Conservation (phyloP, 2,113 vertebrate species). For the Podilymbus podiceps region DNA sequence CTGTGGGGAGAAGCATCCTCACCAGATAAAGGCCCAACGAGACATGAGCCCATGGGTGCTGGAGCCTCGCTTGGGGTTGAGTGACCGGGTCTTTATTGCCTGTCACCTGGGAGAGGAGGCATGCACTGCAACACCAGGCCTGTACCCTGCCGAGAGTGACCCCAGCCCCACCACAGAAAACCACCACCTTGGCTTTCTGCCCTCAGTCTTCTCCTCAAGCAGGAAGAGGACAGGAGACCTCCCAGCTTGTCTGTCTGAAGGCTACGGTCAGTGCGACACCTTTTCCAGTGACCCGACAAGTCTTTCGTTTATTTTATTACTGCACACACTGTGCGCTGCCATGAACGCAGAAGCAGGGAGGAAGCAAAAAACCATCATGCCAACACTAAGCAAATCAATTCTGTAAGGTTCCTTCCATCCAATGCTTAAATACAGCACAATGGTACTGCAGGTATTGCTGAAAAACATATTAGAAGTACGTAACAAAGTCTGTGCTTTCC, state of each 20-base stretch:
- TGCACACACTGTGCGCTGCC: background rate
- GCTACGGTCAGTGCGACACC: background rate
- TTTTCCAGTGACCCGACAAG: background rate
- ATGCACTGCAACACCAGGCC: background rate
- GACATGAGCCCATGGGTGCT: background rate
- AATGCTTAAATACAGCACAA: background rate
- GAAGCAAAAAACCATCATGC: background rate
- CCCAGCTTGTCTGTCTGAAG: background rate
- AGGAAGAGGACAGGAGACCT: background rate
- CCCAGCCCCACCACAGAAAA: background rate
- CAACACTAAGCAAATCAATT: background rate
- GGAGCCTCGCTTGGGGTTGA: background rate
- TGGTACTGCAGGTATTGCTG: background rate
- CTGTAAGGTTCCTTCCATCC: background rate
- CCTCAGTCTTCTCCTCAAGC: background rate
- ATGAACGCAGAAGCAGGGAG: fast-evolving
- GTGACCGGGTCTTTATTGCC: background rate
- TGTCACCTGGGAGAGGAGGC: background rate
- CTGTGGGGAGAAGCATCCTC: background rate
- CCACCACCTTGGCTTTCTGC: background rate
- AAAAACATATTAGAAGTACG: background rate
- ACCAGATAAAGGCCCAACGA: background rate
- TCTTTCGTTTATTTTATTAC: background rate
- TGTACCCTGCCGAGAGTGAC: background rate
- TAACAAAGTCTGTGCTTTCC: background rate